phyloP scores from a whole-genome alignment of 35 echinoderm and acorn worm genomes.

The Lytechinus pictus region DNA sequence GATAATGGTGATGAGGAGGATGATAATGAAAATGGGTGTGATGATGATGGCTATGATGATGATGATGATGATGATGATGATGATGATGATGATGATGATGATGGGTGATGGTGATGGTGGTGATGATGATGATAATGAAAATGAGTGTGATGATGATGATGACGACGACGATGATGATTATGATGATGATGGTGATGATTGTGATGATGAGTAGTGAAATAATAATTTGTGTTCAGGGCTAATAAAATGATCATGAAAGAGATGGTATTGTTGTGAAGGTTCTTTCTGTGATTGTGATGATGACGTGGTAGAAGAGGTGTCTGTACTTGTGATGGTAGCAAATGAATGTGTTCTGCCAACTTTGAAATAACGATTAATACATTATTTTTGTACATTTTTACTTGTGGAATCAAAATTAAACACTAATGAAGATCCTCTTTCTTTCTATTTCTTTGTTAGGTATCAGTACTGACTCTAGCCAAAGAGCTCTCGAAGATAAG shows the following conservation, averaged over 20 bases:
- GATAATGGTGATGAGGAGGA: not conserved
- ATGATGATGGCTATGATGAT: not conserved
- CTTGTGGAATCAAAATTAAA: not conserved
- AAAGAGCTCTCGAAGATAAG: not conserved
- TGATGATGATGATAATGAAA: not conserved
- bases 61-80: conserved; percentile 27
- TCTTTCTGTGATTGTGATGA: too few relatives aligned
- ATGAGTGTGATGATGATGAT: conserved; percentile 32
- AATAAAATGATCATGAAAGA: too few relatives aligned
- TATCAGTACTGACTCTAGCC: conserved; percentile 6
- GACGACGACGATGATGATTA: not conserved
- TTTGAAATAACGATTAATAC: not conserved
- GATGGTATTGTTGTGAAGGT: too few relatives aligned
- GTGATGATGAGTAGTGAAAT: not conserved
- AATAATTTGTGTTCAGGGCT: too few relatives aligned
- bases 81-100: not conserved
- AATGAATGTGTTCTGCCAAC: too few relatives aligned
- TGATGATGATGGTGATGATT: not conserved
- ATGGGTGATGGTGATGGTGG: conserved; percentile 12
- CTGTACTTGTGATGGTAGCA: too few relatives aligned
- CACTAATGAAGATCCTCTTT: not conserved
- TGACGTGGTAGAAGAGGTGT: too few relatives aligned
- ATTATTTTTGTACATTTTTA: not conserved
- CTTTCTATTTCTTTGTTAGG: not conserved
- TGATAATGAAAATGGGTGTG: not conserved